Base-by-base conservation (phyloP, 2,888 invertebrate genomes). In the Pollenia amentaria region DNA sequence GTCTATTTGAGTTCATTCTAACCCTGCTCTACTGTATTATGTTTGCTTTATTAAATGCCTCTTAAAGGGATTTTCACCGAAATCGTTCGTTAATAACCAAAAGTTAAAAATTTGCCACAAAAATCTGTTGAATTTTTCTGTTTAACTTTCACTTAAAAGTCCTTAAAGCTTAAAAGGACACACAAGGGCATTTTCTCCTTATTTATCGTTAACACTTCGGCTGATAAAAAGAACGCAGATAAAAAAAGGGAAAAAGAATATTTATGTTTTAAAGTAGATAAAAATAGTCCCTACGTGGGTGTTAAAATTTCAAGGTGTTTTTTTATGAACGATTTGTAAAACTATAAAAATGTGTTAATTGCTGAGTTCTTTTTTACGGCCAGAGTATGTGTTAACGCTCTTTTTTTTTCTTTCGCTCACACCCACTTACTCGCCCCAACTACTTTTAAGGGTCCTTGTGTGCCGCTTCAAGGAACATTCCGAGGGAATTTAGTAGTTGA, bases 261-360 rank as follows among this genome's bases (percentile, higher is more conserved):
- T 81, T 75, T 73, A 73, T 73, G 38, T 44, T 10, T 16, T 18
- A 9, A 78, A 60, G 7, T 60, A 53, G 42, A 46, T 40, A 21
- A 11, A 8, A 11, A 57, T 46, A 11, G n/a, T 38, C 44, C 46
- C 86, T 21, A n/a, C 14, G 75, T 42, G 79, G 64, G 72, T 38
- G 51, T 79, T 79, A 80, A 60, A 16, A 38, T 82, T 75, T 79
- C 64, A 83, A 82, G 82, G 73, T 75, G 46, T 73, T 75, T 55
- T 42, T 44, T 29, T 60, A 42, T 14, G 3, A 14, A 72, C 77
- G 48, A 79, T 79, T 62, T 75, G 44, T 55, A 62, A 70, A 72
- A 73, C 42, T 64, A 12, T 18, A 75, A 80, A 79, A 83, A 64
- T 76, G 72, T 76, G 83, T 83, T 86, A 86, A 86, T 83, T 80